Evolutionary conservation across 2,113 vertebrate genomes (phyloP).

Genomic region (Serinus canaria): DNA sequence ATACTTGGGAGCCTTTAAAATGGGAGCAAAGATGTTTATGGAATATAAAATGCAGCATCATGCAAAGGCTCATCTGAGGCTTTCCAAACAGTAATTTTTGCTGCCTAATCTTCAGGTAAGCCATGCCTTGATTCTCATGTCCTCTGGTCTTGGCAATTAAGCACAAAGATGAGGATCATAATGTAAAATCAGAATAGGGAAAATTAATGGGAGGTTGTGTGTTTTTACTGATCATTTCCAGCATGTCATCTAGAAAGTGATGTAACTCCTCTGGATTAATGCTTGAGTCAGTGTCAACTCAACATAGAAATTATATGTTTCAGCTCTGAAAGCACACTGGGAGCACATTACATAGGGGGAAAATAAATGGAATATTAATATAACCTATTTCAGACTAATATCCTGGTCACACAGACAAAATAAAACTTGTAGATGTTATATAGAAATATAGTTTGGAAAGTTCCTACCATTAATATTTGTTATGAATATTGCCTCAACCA

Average conservation of each 20-base stretch:
- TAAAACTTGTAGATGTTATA: neutral
- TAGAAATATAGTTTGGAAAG: neutral
- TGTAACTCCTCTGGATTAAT: neutral
- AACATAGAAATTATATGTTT: neutral
- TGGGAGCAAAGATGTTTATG: neutral
- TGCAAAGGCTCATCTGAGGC: neutral
- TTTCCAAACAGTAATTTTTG: neutral
- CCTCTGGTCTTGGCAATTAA: neutral
- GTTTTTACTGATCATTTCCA: neutral
- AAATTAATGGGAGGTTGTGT: neutral
- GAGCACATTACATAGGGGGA: neutral
- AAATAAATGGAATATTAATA: neutral
- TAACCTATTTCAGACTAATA: neutral
- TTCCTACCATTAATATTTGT: neutral
- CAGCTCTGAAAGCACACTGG: neutral
- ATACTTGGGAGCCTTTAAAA: neutral
- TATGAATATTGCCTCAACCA: neutral
- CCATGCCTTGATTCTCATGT: neutral
- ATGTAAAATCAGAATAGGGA: fast-evolving
- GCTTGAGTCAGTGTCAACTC: neutral
- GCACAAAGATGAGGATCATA: neutral
- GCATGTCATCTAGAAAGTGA: neutral
- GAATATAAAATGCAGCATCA: neutral
- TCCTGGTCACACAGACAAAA: neutral
- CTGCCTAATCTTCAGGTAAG: neutral